phyloP scores from a whole-genome alignment of 2,797 vertebrate genomes.

The Brachyalestes nurse region DNA sequence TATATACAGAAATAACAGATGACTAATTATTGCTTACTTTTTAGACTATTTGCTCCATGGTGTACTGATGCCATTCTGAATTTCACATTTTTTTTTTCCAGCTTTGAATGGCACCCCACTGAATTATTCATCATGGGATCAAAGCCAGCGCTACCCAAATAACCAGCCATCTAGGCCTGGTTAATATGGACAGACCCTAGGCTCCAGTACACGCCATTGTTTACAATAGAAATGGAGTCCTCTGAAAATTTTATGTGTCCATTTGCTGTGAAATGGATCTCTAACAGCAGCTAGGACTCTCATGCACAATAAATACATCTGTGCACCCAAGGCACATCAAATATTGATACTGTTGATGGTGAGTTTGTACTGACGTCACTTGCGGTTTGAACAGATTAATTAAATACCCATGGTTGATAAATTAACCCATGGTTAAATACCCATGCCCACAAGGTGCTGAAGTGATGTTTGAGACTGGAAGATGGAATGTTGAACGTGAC shows the following conservation, averaged over 20 bases:
- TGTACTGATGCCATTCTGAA: not conserved
- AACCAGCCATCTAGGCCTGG: slow-evolving; percentile 15
- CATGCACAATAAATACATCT: slow-evolving; percentile 42
- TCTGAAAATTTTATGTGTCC: slow-evolving; percentile 66
- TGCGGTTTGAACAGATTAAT: slow-evolving; percentile 33
- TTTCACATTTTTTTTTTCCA: not conserved
- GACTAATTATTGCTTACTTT: not conserved
- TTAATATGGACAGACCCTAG: slow-evolving; percentile 32
- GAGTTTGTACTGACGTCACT: slow-evolving; percentile 17
- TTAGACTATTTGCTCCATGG: too few species aligned
- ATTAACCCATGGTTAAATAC: slow-evolving; percentile 18
- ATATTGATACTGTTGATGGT: slow-evolving; percentile 42
- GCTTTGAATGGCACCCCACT: slow-evolving; percentile 23
- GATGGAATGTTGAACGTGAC: not conserved
- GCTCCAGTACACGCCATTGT: slow-evolving; percentile 50
- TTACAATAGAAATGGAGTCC: slow-evolving; percentile 63
- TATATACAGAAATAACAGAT: not conserved
- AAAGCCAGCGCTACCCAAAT: slow-evolving; percentile 44
- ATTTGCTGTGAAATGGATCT: slow-evolving; percentile 41
- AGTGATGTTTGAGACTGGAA: not conserved
- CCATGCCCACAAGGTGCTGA: not conserved
- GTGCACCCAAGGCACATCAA: slow-evolving; percentile 33
- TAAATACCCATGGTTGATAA: slow-evolving; percentile 4
- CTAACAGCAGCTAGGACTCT: slow-evolving; percentile 8
- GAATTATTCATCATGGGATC: slow-evolving; percentile 63